Conservation (phyloP, 2,113 vertebrate species). For the Eretmochelys imbricata region DNA sequence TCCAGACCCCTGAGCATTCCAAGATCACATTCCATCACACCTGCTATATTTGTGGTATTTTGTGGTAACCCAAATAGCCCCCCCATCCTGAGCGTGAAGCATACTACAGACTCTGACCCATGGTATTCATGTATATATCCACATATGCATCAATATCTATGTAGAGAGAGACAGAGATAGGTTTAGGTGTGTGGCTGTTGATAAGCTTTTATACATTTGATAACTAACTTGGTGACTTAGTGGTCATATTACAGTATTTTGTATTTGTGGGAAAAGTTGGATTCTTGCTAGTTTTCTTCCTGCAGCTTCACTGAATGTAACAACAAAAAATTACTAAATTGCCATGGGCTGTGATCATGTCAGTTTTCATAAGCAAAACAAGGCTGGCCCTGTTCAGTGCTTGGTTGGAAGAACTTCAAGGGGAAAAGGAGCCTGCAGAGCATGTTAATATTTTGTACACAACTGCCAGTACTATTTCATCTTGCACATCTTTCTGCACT, state of each 20-base stretch:
- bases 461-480: not conserved
- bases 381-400: not conserved
- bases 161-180: not conserved
- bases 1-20: not conserved
- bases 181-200: not conserved
- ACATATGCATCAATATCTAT: rapidly evolving
- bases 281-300: conserved; percentile 32
- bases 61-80: not conserved
- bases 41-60: no score
- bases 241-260: not conserved
- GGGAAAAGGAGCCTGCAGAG: not conserved
- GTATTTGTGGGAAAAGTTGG: not conserved
- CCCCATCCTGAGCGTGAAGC: not conserved
- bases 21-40: not conserved
- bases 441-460: not conserved
- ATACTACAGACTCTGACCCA: not conserved
- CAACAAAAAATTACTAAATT: conserved; percentile 33
- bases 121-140: not conserved
- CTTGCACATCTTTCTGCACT: not conserved
- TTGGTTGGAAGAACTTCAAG: conserved; percentile 11
- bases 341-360: conserved; percentile 38
- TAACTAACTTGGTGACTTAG: not conserved
- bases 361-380: conserved; percentile 40
- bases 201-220: not conserved
- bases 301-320: conserved; percentile 30